Evolutionary conservation across 2,797 vertebrate species (phyloP).

Genomic region (Podarcis lilfordi): DNA sequence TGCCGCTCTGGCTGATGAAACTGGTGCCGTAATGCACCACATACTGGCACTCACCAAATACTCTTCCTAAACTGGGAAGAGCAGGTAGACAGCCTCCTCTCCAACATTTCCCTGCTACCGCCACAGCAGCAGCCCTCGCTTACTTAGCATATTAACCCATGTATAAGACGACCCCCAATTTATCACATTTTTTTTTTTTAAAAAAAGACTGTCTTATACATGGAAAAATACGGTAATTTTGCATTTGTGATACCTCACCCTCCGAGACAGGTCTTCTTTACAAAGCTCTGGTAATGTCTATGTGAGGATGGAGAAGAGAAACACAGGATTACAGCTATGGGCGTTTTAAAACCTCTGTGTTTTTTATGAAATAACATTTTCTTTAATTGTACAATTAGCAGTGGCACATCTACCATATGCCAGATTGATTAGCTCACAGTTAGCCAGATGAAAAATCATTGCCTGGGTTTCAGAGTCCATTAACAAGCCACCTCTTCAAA

Average conservation of each 20-base stretch:
- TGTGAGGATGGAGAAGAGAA: neutral
- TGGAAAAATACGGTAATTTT: no score
- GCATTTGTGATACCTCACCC: neutral
- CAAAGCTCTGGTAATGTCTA: fast-evolving
- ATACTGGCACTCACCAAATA: no score
- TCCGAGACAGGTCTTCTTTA: neutral
- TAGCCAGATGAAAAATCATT: constrained; percentile 31
- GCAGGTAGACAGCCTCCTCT: no score
- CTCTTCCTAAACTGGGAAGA: no score
- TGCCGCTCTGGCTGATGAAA: no score
- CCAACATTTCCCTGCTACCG: no score
- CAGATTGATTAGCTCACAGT: neutral
- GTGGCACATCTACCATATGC: neutral
- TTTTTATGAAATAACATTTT: neutral
- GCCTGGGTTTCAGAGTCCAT: constrained; percentile 20
- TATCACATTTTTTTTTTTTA: no score
- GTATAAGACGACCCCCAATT: no score
- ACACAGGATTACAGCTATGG: neutral
- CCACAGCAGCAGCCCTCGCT: no score
- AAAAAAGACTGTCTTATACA: no score
- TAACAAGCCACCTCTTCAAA: constrained; percentile 38
- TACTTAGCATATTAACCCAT: no score
- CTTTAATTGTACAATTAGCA: constrained; percentile 24
- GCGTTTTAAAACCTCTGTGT: neutral
- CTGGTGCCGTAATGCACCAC: no score